Base-by-base conservation (phyloP, 2,797 vertebrate species). In the Lindbergichthys nudifrons region DNA sequence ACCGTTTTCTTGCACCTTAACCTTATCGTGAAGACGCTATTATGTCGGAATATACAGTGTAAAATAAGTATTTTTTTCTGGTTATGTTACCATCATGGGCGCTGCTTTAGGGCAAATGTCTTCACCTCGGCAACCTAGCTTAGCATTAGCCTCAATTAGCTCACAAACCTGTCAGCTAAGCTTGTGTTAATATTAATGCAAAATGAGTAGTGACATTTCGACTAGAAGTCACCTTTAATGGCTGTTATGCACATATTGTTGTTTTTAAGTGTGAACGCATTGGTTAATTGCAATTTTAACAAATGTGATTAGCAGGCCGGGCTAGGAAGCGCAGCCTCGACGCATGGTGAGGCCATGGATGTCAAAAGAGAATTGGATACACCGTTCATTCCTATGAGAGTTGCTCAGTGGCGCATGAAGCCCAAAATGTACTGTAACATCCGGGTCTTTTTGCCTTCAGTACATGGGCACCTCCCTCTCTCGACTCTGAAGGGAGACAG, bases 281-380 rank as follows among this genome's bases (percentile, higher is more conserved):
- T 4, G 1, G 1, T 5, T 26, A 16, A 1, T 4, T 18, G 3
- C 15, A 1, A 1, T 26, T 46, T 30, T 23, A 14, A 8, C 6
- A 4, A 45, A 19, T 3, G 13, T 7, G 12, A 3, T 4, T 52
- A 23, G 23, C 62, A 41, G 88, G 85, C 87, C 88, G 58, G 8
- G 84, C 85, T 85, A 85, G 19, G 42, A 5, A 48, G 63, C 46
- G 2, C 10, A 54, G 19, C 47, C 75, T 65, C 57, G 60, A 66
- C 89, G 91, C 91, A 89, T 93, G 92, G 92, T 61, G 47, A 86
- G 91, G 91, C 79, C 32, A 36, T 36, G 32, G 6, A 36, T 36
- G 32, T 36, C 26, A 26, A 36, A 36, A 36, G 32, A 36, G 32
- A 9, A 36, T 9, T 36, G 7, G 32, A 36, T 6, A 36, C 32